Base-by-base conservation (phyloP, 1,140 invertebrate species). In the Eriocheir sinensis region DNA sequence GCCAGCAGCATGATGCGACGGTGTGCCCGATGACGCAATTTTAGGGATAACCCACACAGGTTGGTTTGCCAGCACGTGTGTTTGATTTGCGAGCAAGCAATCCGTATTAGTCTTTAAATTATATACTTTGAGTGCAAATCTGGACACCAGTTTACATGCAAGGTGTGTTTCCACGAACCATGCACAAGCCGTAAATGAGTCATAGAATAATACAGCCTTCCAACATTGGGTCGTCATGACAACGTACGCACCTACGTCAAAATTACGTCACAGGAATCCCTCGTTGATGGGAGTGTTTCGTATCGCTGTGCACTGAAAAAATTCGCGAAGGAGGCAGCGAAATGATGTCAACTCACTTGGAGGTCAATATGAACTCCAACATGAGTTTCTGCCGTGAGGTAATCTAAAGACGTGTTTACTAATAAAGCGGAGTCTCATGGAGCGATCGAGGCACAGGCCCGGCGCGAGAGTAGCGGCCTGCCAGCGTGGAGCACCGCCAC, bases 401-500 rank as follows among this genome's bases (percentile, higher is more conserved):
- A 38, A 36, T 3, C 8, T 38, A 0, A n/a, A 38, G 34, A 36
- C 3, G 6, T n/a, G 38, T 85, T 85, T 36, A 38, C 9, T 36
- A 83, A 36, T n/a, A 85, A 0, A 85, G 6, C 15, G 36, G 38
- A 38, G 17, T 27, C 12, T 72, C 12, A 12, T 12, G 53, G 27
- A 80, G n/a, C 38, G 34, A 36, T 36, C 2, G 44, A 27, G 6
- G 27, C 12, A n/a, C 60, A 36, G 83, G 34, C 88, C 34, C 30
- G 34, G 89, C 72, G 89, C 48, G 89, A 90, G 89, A 72, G 89
- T 90, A 90, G 89, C 89, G 6, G 48, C 2, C 36, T 90, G 89
- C 89, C 53, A 90, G 89, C 89, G 89, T 90, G 89, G 89, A 90
- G 89, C 48, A 3, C 2, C 30, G 41, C 53, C 48, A 90, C 60